Base-by-base conservation (phyloP, 2,888 invertebrate species). In the Athalia cordata region DNA sequence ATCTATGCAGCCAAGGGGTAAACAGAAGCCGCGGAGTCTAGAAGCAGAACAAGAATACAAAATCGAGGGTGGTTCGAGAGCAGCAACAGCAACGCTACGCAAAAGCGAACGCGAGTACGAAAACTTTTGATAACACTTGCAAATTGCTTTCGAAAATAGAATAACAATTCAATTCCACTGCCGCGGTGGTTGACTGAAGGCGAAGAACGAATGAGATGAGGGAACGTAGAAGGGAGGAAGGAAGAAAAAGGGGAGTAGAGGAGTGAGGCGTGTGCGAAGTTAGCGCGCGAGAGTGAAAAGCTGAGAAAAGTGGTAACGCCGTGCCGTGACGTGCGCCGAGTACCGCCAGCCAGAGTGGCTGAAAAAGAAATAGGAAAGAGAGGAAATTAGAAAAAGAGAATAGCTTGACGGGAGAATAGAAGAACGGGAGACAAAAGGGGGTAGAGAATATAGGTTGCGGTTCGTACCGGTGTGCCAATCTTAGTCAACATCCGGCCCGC, bases 111-210 rank as follows among this genome's bases (percentile, higher is more conserved):
- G 80, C 79, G 77, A 77, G 78, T 80, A 81, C 84, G 86, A 88
- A 88, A 87, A 89, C 88, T 89, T 88, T 89, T 89, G 87, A 89
- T 89, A 89, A 89, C 88, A 87, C 88, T 89, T 88, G 88, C 87
- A 89, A 89, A 89, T 89, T 89, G 89, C 89, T 89, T 89, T 87
- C 83, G 89, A 89, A 89, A 89, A 89, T 89, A 86, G 88, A 89
- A 89, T 89, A 89, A 89, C 89, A 89, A 89, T 89, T 87, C 87
- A 88, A 89, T 89, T 88, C 88, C 88, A 85, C 80, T 75, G 75
- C 81, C 80, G 80, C 81, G 84, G 84, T 83, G 83, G 84, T 78
- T 78, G 70, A 78, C 78, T 78, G 78, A 74, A 75, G 75, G 62
- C 62, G 75, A 62, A 29, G 29, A 29, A 61, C 72, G 59, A 72